Conservation (phyloP, 1,140 invertebrate genomes). For the Meloidogyne floridensis region DNA sequence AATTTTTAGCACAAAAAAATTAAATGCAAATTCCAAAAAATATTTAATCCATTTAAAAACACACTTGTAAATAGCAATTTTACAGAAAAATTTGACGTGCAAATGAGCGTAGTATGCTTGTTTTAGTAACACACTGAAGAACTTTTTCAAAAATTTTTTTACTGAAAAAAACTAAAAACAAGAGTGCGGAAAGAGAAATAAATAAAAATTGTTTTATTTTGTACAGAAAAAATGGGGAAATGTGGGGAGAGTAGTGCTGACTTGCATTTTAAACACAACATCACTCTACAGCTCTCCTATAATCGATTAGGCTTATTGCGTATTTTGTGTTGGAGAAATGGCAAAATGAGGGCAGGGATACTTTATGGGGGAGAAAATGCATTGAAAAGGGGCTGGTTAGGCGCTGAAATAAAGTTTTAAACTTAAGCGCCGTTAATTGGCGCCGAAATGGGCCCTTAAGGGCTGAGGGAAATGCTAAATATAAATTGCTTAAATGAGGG, state of each 20-base stretch:
- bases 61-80: too few species aligned
- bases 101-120: not conserved
- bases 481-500: not conserved
- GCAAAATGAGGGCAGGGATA: constrained; percentile 2
- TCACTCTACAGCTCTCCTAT: not conserved
- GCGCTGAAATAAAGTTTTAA: not conserved
- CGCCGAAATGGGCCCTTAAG: not conserved
- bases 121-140: not conserved
- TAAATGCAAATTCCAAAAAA: too few species aligned
- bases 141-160: not conserved
- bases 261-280: not conserved
- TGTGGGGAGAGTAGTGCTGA: not conserved
- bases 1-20: too few species aligned
- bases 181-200: not conserved
- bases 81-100: not conserved
- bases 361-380: not conserved
- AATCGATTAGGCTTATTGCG: constrained; percentile 8
- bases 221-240: not conserved
- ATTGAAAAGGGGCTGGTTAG: not conserved
- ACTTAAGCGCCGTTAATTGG: not conserved
- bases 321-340: constrained; percentile 3
- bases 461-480: not conserved
- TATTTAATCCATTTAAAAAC: too few species aligned
- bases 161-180: constrained; percentile 7
- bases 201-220: not conserved